phyloP scores from a whole-genome alignment of 2,888 invertebrate genomes.

The Cotesia congregata region DNA sequence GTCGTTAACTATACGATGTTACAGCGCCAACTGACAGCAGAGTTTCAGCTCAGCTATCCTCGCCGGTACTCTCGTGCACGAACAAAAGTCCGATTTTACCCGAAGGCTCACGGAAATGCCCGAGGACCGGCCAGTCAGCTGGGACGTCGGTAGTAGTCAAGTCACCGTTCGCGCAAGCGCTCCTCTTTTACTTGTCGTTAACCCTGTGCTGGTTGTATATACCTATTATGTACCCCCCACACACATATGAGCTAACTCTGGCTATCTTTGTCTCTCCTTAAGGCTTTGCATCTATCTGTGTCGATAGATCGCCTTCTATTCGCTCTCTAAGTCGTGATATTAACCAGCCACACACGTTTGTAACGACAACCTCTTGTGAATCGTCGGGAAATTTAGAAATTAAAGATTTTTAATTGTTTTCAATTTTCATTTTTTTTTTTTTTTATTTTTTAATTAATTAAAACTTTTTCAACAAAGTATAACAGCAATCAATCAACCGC shows the following conservation, averaged over 20 bases:
- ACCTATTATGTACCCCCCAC: background rate
- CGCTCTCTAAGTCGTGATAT: background rate
- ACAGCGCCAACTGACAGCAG: conserved; percentile 64
- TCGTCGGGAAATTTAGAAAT: conserved; percentile 48
- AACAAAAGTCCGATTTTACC: conserved; percentile 62
- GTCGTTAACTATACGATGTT: conserved; percentile 57
- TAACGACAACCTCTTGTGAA: conserved; percentile 46
- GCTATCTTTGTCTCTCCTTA: background rate
- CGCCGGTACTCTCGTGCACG: conserved; percentile 63
- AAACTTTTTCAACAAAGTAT: too few relatives aligned
- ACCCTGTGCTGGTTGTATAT: conserved; percentile 19
- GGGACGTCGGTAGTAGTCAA: conserved; percentile 45
- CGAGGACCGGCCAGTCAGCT: conserved; percentile 63
- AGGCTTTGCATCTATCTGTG: background rate
- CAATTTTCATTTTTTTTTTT: too few relatives aligned
- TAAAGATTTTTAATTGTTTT: too few relatives aligned
- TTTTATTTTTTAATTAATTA: too few relatives aligned
- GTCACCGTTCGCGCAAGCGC: conserved; percentile 32
- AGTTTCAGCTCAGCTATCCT: conserved; percentile 42
- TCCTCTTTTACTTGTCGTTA: conserved; percentile 2
- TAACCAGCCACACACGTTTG: conserved; percentile 18
- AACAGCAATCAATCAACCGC: too few relatives aligned
- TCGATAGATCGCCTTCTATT: background rate
- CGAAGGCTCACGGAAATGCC: conserved; percentile 52
- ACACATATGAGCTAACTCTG: background rate